A percentile compares a stretch with the other conserved stretches of the same genome.
These are phyloP conservation scores for Euwallacea similis DNA, from an alignment of 1,140 invertebrate genomes.

Conservation along the genomic window DNA sequence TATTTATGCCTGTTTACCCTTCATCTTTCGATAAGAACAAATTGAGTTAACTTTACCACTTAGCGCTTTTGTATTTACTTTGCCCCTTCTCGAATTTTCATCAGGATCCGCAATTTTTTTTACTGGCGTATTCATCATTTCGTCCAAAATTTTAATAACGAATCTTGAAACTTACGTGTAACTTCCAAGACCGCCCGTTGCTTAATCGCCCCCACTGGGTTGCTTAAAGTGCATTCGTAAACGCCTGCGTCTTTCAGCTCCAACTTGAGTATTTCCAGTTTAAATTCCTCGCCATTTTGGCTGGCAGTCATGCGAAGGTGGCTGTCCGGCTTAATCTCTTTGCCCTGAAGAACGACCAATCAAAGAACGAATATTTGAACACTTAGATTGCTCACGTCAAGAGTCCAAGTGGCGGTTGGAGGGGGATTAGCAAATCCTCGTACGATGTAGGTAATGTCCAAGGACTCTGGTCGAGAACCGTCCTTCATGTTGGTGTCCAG, in stretches of 20 bases:
- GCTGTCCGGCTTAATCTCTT: slow-evolving; percentile 45
- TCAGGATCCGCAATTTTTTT: too few species aligned
- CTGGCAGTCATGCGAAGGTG: slow-evolving; percentile 59
- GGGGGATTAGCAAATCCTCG: slow-evolving; percentile 72
- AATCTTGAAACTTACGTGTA: slow-evolving; percentile 61
- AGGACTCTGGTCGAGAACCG: slow-evolving; percentile 72
- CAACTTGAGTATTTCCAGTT: slow-evolving; percentile 68
- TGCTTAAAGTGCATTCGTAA: slow-evolving; percentile 75
- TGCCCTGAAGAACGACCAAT: slow-evolving; percentile 11
- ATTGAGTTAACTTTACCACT: too few species aligned
- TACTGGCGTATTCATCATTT: background rate
- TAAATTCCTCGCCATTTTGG: slow-evolving; percentile 72
- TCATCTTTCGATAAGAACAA: too few species aligned
- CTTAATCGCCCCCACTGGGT: slow-evolving; percentile 73
- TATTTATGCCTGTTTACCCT: too few species aligned
- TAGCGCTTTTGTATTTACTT: too few species aligned
- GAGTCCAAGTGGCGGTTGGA: slow-evolving; percentile 76
- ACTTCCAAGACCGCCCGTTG: slow-evolving; percentile 71
- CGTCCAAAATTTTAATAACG: slow-evolving; percentile 11
- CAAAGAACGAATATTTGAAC: background rate
- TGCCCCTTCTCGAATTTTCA: too few species aligned
- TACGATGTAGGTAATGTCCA: slow-evolving; percentile 72
- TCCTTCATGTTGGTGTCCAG: slow-evolving; percentile 72
- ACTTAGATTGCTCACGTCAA: slow-evolving; percentile 55
- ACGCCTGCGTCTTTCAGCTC: slow-evolving; percentile 73